phyloP scores from a whole-genome alignment of 2,797 vertebrate genomes.

The Tachyglossus aculeatus region DNA sequence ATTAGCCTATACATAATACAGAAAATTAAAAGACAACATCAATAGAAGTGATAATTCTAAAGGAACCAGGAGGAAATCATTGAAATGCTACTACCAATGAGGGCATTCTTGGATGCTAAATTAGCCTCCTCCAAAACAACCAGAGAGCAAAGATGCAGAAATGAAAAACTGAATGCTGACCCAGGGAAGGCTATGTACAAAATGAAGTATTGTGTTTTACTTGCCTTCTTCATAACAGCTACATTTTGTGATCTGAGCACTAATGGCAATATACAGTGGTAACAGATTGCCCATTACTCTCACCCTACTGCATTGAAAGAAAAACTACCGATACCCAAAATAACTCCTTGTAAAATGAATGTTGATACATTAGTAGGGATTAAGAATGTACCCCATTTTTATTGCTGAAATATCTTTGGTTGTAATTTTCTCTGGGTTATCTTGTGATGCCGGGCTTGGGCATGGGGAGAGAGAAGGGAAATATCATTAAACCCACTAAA shows the following conservation, averaged over 20 bases:
- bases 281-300: background rate
- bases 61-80: no score
- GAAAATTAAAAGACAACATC: no score
- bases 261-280: constrained; percentile 43
- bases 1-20: no score
- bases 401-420: constrained; percentile 48
- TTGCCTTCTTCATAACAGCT: constrained; percentile 32
- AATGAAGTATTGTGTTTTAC: background rate
- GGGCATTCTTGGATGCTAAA: background rate
- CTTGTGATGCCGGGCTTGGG: no score
- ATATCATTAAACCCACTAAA: no score
- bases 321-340: constrained; percentile 30
- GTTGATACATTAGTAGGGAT: constrained; percentile 25
- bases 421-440: constrained; percentile 45
- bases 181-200: background rate
- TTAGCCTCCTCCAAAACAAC: constrained; percentile 4
- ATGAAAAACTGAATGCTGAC: background rate
- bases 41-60: no score
- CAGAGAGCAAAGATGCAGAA: background rate
- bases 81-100: no score
- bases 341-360: constrained; percentile 26
- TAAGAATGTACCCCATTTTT: constrained; percentile 36
- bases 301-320: constrained; percentile 27
- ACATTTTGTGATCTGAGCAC: constrained; percentile 2
- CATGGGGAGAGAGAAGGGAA: no score